A percentile compares a stretch with the other conserved stretches of the same genome.
Conservation (phyloP, 2,113 vertebrate genomes). For the Typhlomys cinereus region DNA sequence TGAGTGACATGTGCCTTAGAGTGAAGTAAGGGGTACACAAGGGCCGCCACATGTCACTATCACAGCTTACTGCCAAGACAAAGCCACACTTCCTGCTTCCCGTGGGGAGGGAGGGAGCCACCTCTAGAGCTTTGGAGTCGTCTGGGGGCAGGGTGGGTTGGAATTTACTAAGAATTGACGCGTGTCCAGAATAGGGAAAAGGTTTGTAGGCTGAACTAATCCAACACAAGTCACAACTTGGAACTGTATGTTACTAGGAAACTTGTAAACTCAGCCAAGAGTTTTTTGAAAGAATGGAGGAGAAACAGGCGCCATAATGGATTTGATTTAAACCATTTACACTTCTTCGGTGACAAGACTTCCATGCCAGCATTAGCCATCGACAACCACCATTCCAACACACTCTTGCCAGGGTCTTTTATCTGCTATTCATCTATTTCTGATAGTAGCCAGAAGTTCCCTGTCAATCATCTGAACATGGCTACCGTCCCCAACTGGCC, state of each 20-base stretch:
- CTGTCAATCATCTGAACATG: neutral
- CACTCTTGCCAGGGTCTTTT: neutral
- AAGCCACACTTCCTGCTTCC: neutral
- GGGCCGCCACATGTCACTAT: neutral
- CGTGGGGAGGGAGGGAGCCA: neutral
- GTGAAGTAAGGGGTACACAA: neutral
- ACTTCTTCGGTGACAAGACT: neutral
- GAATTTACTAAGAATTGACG: neutral
- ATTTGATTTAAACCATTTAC: neutral
- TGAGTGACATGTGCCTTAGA: neutral
- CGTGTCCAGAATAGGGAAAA: neutral
- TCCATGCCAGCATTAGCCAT: neutral
- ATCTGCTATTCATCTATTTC: neutral
- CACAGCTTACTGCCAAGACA: neutral
- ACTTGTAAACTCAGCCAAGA: neutral
- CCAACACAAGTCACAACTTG: neutral
- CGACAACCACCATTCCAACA: neutral
- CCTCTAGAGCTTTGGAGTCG: neutral
- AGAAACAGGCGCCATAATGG: neutral
- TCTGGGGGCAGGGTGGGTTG: neutral
- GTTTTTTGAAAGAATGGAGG: neutral
- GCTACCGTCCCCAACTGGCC: neutral
- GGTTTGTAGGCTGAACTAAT: neutral
- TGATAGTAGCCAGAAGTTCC: neutral
- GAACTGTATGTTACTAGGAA: neutral